Conservation (phyloP, 2,797 vertebrate species). For the Leuciscus waleckii region DNA sequence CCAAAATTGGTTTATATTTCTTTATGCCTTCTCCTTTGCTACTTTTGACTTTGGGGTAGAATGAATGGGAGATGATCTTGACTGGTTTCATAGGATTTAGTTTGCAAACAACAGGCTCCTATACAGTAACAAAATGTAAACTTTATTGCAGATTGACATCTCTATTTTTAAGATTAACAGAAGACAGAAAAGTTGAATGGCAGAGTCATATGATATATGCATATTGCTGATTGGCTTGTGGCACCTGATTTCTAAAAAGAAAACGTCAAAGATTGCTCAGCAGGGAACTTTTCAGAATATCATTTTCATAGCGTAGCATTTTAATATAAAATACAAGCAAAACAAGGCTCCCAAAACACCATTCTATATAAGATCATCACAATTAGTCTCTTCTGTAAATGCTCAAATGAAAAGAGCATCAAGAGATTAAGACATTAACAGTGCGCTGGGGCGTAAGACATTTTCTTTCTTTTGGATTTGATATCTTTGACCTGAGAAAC, state of each 20-base stretch:
- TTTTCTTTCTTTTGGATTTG: slow-evolving; percentile 73
- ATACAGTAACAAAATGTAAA: slow-evolving; percentile 83
- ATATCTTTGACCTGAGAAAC: slow-evolving; percentile 76
- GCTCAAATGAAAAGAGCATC: slow-evolving; percentile 65
- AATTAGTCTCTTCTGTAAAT: slow-evolving; percentile 71
- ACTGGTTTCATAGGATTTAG: background rate
- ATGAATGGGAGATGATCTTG: background rate
- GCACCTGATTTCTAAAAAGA: slow-evolving; percentile 40
- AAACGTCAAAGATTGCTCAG: slow-evolving; percentile 43
- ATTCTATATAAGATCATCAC: slow-evolving; percentile 70
- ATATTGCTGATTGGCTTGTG: slow-evolving; percentile 68
- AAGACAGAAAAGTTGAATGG: slow-evolving; percentile 74
- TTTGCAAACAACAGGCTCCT: slow-evolving; percentile 30
- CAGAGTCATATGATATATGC: slow-evolving; percentile 77
- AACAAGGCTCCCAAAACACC: slow-evolving; percentile 54
- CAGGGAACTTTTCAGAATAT: slow-evolving; percentile 58
- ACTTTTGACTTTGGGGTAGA: background rate
- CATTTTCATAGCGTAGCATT: slow-evolving; percentile 59
- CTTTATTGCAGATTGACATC: slow-evolving; percentile 81
- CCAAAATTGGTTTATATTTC: background rate
- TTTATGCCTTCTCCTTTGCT: background rate
- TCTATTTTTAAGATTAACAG: slow-evolving; percentile 78
- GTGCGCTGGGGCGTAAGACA: slow-evolving; percentile 79
- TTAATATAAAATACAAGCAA: slow-evolving; percentile 64
- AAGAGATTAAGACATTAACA: slow-evolving; percentile 79